phyloP scores from a whole-genome alignment of 1,140 invertebrate genomes.

The Anagrus nilaparvatae region DNA sequence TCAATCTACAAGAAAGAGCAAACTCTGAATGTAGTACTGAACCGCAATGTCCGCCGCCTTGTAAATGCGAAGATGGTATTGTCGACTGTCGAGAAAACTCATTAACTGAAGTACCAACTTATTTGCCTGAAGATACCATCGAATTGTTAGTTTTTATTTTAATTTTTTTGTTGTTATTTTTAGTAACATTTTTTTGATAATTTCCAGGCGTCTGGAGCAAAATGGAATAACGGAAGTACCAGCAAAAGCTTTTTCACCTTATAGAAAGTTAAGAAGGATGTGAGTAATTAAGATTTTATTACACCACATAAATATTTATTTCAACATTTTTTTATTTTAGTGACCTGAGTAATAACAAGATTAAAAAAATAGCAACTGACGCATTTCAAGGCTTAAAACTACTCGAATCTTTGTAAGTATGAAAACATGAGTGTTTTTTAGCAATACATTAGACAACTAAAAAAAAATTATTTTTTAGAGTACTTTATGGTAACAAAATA shows the following conservation, averaged over 20 bases:
- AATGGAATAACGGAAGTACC: constrained; percentile 92
- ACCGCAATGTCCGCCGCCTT: constrained; percentile 82
- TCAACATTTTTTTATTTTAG: too few species aligned
- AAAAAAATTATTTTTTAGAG: constrained; percentile 63
- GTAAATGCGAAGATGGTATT: constrained; percentile 84
- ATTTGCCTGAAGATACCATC: constrained; percentile 83
- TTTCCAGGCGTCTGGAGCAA: constrained; percentile 87
- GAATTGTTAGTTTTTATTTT: constrained; percentile 74
- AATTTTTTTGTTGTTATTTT: not conserved
- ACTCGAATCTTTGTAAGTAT: constrained; percentile 90
- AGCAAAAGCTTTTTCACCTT: constrained; percentile 77
- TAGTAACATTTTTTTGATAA: constrained; percentile 20
- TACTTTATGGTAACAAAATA: constrained; percentile 96
- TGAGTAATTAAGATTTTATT: constrained; percentile 44
- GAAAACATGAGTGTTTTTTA: too few species aligned
- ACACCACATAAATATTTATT: constrained; percentile 1
- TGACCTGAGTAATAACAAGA: constrained; percentile 96
- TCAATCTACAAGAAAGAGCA: constrained; percentile 59
- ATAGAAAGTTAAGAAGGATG: constrained; percentile 83
- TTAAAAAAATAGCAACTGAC: constrained; percentile 81
- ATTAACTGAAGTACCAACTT: constrained; percentile 76
- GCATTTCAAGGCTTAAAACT: constrained; percentile 88
- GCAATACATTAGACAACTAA: too few species aligned
- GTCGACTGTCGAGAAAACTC: constrained; percentile 93
- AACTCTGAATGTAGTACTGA: constrained; percentile 69